Percentiles rank a stretch among this genome's conserved stretches.
Evolutionary conservation across 2,888 invertebrate species (phyloP).

Genomic region (Poecilus cupreus): DNA sequence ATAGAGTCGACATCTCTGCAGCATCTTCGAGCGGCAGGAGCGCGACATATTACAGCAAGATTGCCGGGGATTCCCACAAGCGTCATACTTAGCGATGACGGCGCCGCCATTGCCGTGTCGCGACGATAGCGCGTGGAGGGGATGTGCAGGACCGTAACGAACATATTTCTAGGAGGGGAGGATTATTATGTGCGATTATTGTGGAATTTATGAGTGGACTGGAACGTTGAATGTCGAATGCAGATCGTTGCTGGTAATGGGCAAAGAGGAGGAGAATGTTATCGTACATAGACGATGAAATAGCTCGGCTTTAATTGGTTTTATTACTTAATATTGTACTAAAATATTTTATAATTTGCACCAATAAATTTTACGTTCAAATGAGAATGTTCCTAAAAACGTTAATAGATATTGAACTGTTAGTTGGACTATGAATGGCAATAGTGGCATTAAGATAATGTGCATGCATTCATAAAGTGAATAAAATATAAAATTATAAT

Average conservation of each 20-base stretch:
- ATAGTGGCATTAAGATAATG: no score
- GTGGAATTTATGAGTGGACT: slow-evolving; percentile 15
- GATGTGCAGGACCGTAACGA: slow-evolving; percentile 5
- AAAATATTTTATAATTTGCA: no score
- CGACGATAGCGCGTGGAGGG: background rate
- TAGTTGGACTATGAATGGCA: no score
- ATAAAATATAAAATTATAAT: no score
- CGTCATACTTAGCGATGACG: slow-evolving; percentile 42
- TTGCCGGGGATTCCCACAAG: slow-evolving; percentile 46
- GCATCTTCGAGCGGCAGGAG: background rate
- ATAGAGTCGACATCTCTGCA: no score
- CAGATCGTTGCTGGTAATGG: background rate
- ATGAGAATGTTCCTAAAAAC: no score
- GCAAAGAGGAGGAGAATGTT: background rate
- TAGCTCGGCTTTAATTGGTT: no score
- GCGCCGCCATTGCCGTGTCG: slow-evolving; percentile 3
- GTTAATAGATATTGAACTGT: no score
- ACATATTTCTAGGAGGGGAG: slow-evolving; percentile 5
- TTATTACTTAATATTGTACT: no score
- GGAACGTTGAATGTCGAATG: background rate
- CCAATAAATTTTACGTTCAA: no score
- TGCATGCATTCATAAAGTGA: no score
- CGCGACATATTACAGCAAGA: slow-evolving; percentile 44
- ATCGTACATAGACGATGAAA: background rate
- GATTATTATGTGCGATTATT: slow-evolving; percentile 1